phyloP scores from a whole-genome alignment of 2,888 invertebrate genomes.

The Thalpophila matura region DNA sequence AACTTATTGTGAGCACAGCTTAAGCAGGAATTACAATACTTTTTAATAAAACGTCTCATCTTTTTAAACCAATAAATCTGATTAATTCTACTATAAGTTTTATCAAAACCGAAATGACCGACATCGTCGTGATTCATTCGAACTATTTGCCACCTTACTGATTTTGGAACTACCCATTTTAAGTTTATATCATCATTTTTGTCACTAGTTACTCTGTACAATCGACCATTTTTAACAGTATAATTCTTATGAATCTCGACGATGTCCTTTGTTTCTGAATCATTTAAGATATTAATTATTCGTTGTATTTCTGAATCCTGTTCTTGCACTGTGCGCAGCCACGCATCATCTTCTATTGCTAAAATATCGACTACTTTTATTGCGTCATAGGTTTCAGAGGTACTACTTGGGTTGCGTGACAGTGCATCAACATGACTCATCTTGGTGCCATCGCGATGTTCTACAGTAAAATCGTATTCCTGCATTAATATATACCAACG shows the following conservation, averaged over 20 bases:
- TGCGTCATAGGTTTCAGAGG: background rate
- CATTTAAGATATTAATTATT: background rate
- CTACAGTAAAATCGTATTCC: constrained; percentile 15
- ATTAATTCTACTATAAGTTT: background rate
- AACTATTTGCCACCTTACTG: constrained; percentile 12
- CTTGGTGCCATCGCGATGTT: background rate
- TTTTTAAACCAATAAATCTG: constrained; percentile 8
- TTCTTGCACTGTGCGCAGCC: no score
- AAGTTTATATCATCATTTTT: background rate
- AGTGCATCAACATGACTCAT: constrained; percentile 13
- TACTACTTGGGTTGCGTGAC: constrained; percentile 2
- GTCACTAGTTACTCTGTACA: background rate
- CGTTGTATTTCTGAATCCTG: constrained; percentile 7
- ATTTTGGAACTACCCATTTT: constrained; percentile 2
- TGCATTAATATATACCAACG: background rate
- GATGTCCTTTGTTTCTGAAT: background rate
- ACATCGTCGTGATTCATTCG: constrained; percentile 12
- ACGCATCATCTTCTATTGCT: background rate
- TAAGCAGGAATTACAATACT: background rate
- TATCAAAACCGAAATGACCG: constrained; percentile 11
- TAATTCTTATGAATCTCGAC: background rate
- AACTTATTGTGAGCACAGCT: constrained; percentile 3
- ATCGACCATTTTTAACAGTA: background rate
- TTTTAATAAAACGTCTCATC: background rate
- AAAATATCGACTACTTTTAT: constrained; percentile 1